Percentiles rank a stretch among this genome's conserved stretches.
These are phyloP conservation scores for Okamejei kenojei DNA, from an alignment of 2,797 vertebrate species.

Conservation along the genomic window DNA sequence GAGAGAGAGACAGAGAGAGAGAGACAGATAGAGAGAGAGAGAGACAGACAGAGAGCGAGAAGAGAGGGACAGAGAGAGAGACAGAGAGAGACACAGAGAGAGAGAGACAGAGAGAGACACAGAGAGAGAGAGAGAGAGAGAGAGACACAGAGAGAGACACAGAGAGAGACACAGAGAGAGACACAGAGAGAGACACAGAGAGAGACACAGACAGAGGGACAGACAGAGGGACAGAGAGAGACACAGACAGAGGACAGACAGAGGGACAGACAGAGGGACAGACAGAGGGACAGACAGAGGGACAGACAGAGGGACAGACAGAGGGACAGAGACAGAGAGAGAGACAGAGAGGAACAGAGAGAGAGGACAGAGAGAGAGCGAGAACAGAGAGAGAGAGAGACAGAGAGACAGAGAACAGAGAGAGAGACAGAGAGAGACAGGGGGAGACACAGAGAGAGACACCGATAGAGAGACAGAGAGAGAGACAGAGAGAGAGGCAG, in stretches of 20 bases:
- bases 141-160: too few relatives aligned
- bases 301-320: too few relatives aligned
- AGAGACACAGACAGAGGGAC: background rate
- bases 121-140: too few relatives aligned
- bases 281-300: background rate
- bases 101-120: too few relatives aligned
- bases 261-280: background rate
- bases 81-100: too few relatives aligned
- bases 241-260: background rate
- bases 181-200: too few relatives aligned
- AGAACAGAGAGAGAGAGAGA: background rate
- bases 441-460: background rate
- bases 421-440: background rate
- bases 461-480: background rate
- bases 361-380: background rate
- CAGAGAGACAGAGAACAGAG: background rate
- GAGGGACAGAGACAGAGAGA: too few relatives aligned
- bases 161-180: too few relatives aligned
- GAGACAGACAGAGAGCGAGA: rapidly evolving
- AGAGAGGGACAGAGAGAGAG: too few relatives aligned
- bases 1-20: background rate
- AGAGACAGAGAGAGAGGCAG: background rate
- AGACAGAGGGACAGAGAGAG: background rate
- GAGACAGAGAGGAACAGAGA: background rate
- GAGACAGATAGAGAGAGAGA: background rate